Base-by-base conservation (phyloP, 37 sponge, comb jelly and placozoan genomes). In the Lycopodina hypogea region DNA sequence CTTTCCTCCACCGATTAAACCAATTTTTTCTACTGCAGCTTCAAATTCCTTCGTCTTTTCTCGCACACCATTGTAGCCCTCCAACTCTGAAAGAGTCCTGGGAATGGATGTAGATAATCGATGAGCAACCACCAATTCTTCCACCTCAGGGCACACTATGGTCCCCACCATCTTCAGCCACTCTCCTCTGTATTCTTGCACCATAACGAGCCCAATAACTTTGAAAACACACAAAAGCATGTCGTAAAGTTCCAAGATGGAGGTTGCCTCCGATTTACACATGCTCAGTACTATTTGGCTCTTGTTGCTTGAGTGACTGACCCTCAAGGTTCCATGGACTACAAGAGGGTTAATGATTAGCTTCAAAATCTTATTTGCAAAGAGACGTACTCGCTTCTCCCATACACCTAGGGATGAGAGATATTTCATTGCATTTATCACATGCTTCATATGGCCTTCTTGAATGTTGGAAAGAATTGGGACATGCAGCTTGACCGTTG, bases 11-110 rank as follows among this genome's bases (percentile, higher is more conserved):
- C 69, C 72, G 0, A 60, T 66, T 39, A 87, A 24, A 62, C 87
- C 81, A 12, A 68, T 15, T 29, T 30, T 26, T 19, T 29, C 53
- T 3, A 87, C 6, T 18, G 19, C 41, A 19, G 55, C 40, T 50
- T 87, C 87, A 80, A 81, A 87, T 57, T 81, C 50, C n/a, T 24
- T 9, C 21, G 76, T 71, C 75, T 52, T 21, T 30, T 45, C 30
- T 23, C 22, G 53, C 0, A 82, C 34, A 21, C 45, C 38, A 2
- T 45, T 32, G 57, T 82, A 88, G 2, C 34, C 9, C n/a, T 59
- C 59, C 37, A 82, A 66, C 45, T 82, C 83, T 32, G 22, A 35
- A 11, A 56, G 23, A 18, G 58, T 73, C 33, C 56, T 88, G 7
- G 88, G 88, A 26, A 82, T 71, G 4, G 74, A 57, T 8, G 50